Conservation (phyloP, 2,888 invertebrate species). For the Zeuzera pyrina region DNA sequence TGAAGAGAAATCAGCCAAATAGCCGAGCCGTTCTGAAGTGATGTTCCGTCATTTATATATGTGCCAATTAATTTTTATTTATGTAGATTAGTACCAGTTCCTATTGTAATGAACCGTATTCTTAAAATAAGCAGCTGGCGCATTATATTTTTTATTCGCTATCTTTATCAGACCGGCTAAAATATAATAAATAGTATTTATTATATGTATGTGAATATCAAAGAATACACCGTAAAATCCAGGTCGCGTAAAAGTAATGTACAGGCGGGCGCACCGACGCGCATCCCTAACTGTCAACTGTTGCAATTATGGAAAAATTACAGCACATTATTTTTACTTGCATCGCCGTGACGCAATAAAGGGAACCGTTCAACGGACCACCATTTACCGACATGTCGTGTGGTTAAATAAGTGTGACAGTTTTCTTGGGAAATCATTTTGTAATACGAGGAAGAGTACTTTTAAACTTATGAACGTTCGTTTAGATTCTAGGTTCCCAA, state of each 20-base stretch:
- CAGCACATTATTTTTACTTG: no score
- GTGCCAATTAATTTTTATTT: no score
- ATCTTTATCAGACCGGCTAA: no score
- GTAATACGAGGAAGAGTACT: not conserved
- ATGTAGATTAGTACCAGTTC: no score
- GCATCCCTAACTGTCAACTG: slow-evolving; percentile 18
- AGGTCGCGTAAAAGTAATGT: slow-evolving; percentile 17
- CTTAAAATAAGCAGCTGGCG: no score
- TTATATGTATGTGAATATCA: no score
- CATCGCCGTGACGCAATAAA: slow-evolving; percentile 19
- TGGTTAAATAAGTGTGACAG: slow-evolving; percentile 17
- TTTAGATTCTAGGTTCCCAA: not conserved
- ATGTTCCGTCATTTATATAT: no score
- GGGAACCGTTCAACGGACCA: slow-evolving; percentile 13
- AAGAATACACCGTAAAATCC: slow-evolving; percentile 14
- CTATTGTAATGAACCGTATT: no score
- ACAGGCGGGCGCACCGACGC: slow-evolving; percentile 16
- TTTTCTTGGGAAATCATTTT: slow-evolving; percentile 1
- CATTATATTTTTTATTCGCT: no score
- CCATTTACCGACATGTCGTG: slow-evolving; percentile 7
- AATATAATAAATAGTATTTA: no score
- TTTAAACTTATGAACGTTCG: not conserved
- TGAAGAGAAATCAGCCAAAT: no score
- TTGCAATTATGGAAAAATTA: slow-evolving; percentile 20
- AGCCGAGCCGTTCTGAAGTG: no score